Conservation (phyloP, 2,888 invertebrate genomes). For the Dasypolia templi region DNA sequence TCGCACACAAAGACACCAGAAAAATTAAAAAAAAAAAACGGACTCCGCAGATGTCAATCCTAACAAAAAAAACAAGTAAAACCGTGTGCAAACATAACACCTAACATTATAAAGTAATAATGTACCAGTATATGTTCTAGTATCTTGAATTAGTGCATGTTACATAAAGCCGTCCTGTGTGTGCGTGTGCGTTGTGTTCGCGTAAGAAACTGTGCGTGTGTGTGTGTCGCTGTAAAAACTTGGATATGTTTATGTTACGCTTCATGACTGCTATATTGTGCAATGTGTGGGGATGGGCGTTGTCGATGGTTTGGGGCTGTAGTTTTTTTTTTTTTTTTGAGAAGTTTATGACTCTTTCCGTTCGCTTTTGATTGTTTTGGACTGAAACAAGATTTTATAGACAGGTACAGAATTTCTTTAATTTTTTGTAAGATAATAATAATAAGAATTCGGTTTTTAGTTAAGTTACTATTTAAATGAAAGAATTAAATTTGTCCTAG, state of each 20-base stretch:
- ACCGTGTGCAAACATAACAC: conserved; percentile 1
- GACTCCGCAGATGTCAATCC: too few relatives aligned
- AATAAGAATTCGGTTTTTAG: not conserved
- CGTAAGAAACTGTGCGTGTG: conserved; percentile 42
- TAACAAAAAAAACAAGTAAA: not conserved
- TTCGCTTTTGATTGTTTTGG: too few relatives aligned
- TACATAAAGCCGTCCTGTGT: conserved; percentile 62
- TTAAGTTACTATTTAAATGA: not conserved
- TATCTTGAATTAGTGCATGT: conserved; percentile 61
- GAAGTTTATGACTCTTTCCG: too few relatives aligned
- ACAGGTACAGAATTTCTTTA: too few relatives aligned
- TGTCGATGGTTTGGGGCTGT: conserved; percentile 38
- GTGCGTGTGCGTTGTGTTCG: conserved; percentile 31
- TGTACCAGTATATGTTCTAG: conserved; percentile 46
- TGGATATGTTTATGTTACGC: conserved; percentile 77
- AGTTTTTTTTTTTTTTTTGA: not conserved
- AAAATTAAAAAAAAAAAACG: not conserved
- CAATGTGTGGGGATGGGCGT: conserved; percentile 76
- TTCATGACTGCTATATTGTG: conserved; percentile 78
- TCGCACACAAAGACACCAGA: not conserved
- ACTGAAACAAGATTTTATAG: too few relatives aligned
- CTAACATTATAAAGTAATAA: conserved; percentile 47
- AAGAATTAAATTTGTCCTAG: not conserved
- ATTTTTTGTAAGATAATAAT: too few relatives aligned
- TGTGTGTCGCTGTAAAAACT: conserved; percentile 68